Conservation (phyloP, 1,140 invertebrate genomes). For the Aricia agestis region DNA sequence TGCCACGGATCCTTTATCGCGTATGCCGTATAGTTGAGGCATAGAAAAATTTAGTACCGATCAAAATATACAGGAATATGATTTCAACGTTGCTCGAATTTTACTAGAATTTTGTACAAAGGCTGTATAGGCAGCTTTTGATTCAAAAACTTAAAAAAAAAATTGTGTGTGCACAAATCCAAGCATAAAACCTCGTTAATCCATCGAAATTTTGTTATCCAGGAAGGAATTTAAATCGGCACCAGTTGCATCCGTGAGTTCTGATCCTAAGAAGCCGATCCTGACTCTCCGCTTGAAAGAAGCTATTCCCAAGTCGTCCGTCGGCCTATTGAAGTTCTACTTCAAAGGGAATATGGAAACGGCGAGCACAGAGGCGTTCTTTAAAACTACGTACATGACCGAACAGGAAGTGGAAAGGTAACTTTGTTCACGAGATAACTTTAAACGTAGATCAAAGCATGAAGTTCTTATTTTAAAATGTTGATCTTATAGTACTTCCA, state of each 20-base stretch:
- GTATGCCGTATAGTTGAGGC: too few species aligned
- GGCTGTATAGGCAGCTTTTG: too few species aligned
- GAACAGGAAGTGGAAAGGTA: conserved; percentile 71
- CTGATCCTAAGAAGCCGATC: conserved; percentile 75
- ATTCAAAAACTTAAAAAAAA: too few species aligned
- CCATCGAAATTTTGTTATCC: conserved; percentile 6
- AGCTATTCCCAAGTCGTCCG: conserved; percentile 67
- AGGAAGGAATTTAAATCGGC: conserved; percentile 42
- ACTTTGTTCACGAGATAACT: conserved; percentile 30
- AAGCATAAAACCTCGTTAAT: too few species aligned
- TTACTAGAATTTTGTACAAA: too few species aligned
- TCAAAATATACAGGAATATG: too few species aligned
- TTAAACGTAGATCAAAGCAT: neutral
- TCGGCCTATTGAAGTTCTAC: conserved; percentile 76
- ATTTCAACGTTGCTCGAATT: too few species aligned
- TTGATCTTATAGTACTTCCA: too few species aligned
- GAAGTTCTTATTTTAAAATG: too few species aligned
- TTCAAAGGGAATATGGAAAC: conserved; percentile 79
- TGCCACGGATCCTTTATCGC: too few species aligned
- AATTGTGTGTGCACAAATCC: too few species aligned
- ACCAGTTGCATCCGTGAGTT: conserved; percentile 39
- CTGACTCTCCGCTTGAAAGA: conserved; percentile 77
- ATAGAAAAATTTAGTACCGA: too few species aligned
- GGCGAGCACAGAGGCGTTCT: conserved; percentile 78
- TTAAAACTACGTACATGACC: conserved; percentile 78